phyloP scores from a whole-genome alignment of 2,888 invertebrate species.

The Osmoderma eremita region DNA sequence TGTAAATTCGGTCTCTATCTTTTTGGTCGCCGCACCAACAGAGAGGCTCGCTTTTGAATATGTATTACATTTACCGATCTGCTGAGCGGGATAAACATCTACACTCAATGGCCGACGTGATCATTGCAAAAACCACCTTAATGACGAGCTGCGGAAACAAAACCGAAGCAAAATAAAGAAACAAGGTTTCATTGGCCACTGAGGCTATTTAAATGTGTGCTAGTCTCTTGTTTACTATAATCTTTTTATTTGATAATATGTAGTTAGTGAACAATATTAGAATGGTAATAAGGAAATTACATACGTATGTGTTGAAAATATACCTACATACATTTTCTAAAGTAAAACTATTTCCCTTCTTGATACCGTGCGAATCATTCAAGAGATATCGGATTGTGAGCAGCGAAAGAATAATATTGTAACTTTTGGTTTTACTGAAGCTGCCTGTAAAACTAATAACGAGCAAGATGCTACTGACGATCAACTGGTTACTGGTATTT shows the following conservation, averaged over 20 bases:
- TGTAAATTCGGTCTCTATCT: constrained; percentile 42
- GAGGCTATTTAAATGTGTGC: constrained; percentile 22
- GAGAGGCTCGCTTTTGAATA: constrained; percentile 47
- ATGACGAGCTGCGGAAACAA: constrained; percentile 35
- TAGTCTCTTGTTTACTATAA: constrained; percentile 15
- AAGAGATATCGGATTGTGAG: too few relatives aligned
- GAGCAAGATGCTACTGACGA: too few relatives aligned
- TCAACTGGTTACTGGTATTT: too few relatives aligned
- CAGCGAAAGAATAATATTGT: too few relatives aligned
- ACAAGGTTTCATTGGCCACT: constrained; percentile 21
- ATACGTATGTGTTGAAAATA: too few relatives aligned
- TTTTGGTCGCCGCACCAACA: constrained; percentile 38
- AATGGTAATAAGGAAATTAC: too few relatives aligned
- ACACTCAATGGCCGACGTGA: constrained; percentile 40
- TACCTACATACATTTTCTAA: too few relatives aligned
- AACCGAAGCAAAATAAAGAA: constrained; percentile 22
- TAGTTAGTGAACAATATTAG: too few relatives aligned
- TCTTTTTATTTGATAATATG: constrained; percentile 11
- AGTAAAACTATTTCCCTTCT: too few relatives aligned
- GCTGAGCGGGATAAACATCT: constrained; percentile 45
- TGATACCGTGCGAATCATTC: too few relatives aligned
- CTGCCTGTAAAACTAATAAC: too few relatives aligned
- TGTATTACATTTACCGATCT: constrained; percentile 51
- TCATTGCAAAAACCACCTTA: constrained; percentile 41
- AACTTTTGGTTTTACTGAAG: too few relatives aligned